Evolutionary conservation across 2,888 invertebrate species (phyloP).

Genomic region (Himalopsyche anomala): DNA sequence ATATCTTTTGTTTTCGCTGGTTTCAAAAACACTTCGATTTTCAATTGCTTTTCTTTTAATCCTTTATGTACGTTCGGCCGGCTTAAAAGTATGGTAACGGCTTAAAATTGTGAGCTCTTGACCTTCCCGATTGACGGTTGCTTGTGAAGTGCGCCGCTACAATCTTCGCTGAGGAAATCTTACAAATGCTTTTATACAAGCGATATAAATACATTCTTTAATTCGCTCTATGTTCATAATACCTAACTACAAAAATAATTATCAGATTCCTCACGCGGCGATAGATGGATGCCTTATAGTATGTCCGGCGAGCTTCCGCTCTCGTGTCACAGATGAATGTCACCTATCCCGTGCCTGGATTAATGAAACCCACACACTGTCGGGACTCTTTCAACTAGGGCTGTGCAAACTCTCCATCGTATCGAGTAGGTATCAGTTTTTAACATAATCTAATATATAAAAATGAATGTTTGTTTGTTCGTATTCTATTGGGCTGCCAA

Average conservation of each 20-base stretch:
- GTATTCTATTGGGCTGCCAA: too few species aligned
- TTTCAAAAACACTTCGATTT: neutral
- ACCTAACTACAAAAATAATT: constrained; percentile 42
- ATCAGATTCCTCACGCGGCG: constrained; percentile 36
- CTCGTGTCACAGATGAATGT: neutral
- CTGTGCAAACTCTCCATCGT: too few species aligned
- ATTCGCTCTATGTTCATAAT: constrained; percentile 46
- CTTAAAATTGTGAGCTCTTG: constrained; percentile 25
- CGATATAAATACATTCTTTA: constrained; percentile 46
- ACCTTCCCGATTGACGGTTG: constrained; percentile 44
- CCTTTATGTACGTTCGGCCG: neutral
- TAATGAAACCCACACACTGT: neutral
- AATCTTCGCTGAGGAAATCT: constrained; percentile 31
- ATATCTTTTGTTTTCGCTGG: neutral
- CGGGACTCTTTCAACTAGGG: neutral
- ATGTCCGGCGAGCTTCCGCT: constrained; percentile 36
- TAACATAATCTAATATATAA: too few species aligned
- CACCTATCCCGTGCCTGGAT: neutral
- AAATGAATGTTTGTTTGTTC: too few species aligned
- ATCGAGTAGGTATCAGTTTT: too few species aligned
- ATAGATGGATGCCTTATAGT: constrained; percentile 29
- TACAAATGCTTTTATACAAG: constrained; percentile 43
- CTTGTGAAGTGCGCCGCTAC: constrained; percentile 42
- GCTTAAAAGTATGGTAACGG: constrained; percentile 2
- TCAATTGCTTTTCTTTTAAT: neutral